Conservation (phyloP, 2,888 invertebrate genomes). For the Hydropsyche betteni region DNA sequence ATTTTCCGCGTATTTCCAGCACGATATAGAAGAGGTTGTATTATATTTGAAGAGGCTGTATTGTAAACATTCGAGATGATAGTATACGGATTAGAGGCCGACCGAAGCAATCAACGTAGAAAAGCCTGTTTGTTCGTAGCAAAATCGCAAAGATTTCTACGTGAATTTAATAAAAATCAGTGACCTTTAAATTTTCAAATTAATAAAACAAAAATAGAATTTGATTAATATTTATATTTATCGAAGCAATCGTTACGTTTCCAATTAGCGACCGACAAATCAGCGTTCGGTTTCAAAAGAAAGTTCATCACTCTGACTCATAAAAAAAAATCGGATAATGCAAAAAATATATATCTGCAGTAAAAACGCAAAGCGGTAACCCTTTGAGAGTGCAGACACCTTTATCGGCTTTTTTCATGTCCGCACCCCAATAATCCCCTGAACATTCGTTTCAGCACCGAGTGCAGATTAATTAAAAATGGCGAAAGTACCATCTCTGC, state of each 20-base stretch:
- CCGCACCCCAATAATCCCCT: slow-evolving; percentile 38
- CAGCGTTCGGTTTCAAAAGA: slow-evolving; percentile 22
- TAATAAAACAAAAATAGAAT: too few species aligned
- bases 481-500: not conserved
- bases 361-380: slow-evolving; percentile 23
- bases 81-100: slow-evolving; percentile 23
- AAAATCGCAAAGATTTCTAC: slow-evolving; percentile 11
- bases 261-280: slow-evolving; percentile 13
- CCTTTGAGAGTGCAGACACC: slow-evolving; percentile 44
- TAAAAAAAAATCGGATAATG: slow-evolving; percentile 19
- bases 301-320: slow-evolving; percentile 10
- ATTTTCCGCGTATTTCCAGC: too few species aligned
- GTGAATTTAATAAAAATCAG: slow-evolving; percentile 9
- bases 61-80: slow-evolving; percentile 25
- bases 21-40: not conserved
- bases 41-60: slow-evolving; percentile 18
- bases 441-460: slow-evolving; percentile 36
- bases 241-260: slow-evolving; percentile 2
- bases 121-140: slow-evolving; percentile 11
- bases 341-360: slow-evolving; percentile 8
- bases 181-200: too few species aligned
- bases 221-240: not conserved
- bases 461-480: slow-evolving; percentile 47
- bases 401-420: slow-evolving; percentile 37
- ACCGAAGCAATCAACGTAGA: slow-evolving; percentile 30